A percentile compares a stretch with the other conserved stretches of the same genome.
Evolutionary conservation across 2,888 invertebrate species (phyloP).

Genomic region (Lasioglossum morio): DNA sequence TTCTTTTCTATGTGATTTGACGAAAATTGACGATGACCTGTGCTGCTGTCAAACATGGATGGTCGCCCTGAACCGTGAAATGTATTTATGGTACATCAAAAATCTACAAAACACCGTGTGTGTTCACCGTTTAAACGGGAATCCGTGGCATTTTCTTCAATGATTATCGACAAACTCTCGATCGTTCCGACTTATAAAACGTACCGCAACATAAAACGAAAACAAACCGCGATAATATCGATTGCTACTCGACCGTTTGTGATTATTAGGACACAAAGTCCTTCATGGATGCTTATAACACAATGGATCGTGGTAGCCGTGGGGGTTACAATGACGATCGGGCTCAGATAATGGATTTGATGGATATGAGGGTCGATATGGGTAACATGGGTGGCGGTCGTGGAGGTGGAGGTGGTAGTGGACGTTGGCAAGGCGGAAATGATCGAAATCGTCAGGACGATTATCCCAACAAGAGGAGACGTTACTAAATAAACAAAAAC

Average conservation of each 20-base stretch:
- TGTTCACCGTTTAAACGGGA: slow-evolving; percentile 67
- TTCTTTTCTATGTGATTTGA: slow-evolving; percentile 85
- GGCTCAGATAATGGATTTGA: slow-evolving; percentile 84
- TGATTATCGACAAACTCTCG: slow-evolving; percentile 55
- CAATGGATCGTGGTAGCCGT: slow-evolving; percentile 82
- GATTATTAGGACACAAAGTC: slow-evolving; percentile 84
- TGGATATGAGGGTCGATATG: slow-evolving; percentile 85
- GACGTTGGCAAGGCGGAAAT: slow-evolving; percentile 82
- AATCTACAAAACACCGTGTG: slow-evolving; percentile 63
- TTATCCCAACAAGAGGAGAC: slow-evolving; percentile 89
- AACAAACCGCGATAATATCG: slow-evolving; percentile 3
- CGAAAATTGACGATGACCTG: slow-evolving; percentile 85
- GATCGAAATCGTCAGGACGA: slow-evolving; percentile 88
- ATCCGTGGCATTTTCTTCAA: slow-evolving; percentile 55
- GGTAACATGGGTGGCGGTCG: slow-evolving; percentile 81
- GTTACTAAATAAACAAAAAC: slow-evolving; percentile 85
- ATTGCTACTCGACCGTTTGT: slow-evolving; percentile 21
- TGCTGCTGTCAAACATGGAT: slow-evolving; percentile 85
- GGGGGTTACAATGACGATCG: slow-evolving; percentile 84
- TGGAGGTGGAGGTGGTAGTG: slow-evolving; percentile 82
- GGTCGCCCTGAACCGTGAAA: slow-evolving; percentile 82
- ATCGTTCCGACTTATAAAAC: slow-evolving; percentile 23
- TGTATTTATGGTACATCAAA: slow-evolving; percentile 77
- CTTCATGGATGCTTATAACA: slow-evolving; percentile 85
- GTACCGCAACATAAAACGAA: not conserved